Evolutionary conservation across 2,888 invertebrate genomes (phyloP).

Genomic region (Seira sanloemensis): DNA sequence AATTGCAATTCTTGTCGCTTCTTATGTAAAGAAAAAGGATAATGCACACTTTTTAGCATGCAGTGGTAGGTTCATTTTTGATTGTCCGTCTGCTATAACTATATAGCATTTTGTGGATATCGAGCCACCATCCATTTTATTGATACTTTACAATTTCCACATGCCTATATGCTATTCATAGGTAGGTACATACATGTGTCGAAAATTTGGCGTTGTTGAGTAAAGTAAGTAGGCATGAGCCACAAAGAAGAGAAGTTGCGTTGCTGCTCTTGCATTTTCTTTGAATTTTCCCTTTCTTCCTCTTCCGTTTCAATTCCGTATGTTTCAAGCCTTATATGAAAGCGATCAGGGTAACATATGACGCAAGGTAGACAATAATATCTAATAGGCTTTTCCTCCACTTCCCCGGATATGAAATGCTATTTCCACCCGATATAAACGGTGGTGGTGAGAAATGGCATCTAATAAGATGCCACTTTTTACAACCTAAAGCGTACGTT

Average conservation of each 20-base stretch:
- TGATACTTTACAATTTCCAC: no score
- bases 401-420: neutral
- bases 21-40: neutral
- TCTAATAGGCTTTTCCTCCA: slow-evolving; percentile 29
- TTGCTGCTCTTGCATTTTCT: no score
- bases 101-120: neutral
- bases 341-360: slow-evolving; percentile 47
- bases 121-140: neutral
- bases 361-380: slow-evolving; percentile 56
- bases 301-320: slow-evolving; percentile 18
- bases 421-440: neutral
- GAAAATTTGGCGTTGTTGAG: no score
- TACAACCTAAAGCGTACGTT: neutral
- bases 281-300: neutral
- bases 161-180: no score
- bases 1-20: neutral
- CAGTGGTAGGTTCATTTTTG: neutral
- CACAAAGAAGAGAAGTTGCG: no score
- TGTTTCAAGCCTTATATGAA: slow-evolving; percentile 14
- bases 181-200: no score
- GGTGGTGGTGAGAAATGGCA: neutral
- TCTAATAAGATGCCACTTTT: neutral
- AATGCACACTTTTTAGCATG: neutral
- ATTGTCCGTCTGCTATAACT: neutral
- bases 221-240: no score